These are phyloP conservation scores for Sylvilagus bachmani DNA, from an alignment of 2,113 vertebrate species.

Conservation along the genomic window DNA sequence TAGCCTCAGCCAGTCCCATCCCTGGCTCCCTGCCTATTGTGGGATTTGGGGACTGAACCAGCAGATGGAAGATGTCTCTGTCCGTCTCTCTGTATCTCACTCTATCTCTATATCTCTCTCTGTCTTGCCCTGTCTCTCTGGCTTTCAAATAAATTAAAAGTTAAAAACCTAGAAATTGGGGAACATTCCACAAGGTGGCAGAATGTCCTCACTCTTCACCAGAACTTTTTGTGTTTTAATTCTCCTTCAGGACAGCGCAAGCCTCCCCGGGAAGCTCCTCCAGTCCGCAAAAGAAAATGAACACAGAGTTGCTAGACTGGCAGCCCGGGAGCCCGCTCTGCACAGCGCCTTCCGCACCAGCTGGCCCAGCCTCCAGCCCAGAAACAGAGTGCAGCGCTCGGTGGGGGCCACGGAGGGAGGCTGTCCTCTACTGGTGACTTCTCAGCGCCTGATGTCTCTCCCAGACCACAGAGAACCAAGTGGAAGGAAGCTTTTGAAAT, in stretches of 20 bases:
- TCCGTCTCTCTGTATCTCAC: too few species aligned
- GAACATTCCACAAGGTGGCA: constrained; percentile 76
- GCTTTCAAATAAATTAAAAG: too few species aligned
- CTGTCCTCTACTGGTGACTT: background rate
- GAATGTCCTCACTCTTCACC: background rate
- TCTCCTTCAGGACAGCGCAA: background rate
- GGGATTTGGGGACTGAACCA: too few species aligned
- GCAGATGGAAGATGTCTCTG: too few species aligned
- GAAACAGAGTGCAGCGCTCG: accelerated
- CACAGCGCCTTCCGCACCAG: accelerated
- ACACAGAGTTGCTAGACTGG: background rate
- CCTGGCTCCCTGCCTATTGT: too few species aligned
- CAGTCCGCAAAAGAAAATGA: background rate
- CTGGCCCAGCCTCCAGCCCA: background rate
- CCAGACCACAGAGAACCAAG: background rate
- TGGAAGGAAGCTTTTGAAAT: background rate
- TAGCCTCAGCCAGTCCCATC: too few species aligned
- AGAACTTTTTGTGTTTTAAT: background rate
- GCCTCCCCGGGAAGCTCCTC: background rate
- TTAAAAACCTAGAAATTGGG: background rate
- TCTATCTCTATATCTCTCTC: too few species aligned
- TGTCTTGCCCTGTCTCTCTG: too few species aligned
- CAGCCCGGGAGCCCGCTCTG: background rate
- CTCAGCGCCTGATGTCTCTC: background rate
- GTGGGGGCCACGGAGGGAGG: accelerated